Evolutionary conservation across 2,797 vertebrate genomes (phyloP), one percentile per base, ranked within the genome.

Genomic region (Hyperoplus immaculatus): DNA sequence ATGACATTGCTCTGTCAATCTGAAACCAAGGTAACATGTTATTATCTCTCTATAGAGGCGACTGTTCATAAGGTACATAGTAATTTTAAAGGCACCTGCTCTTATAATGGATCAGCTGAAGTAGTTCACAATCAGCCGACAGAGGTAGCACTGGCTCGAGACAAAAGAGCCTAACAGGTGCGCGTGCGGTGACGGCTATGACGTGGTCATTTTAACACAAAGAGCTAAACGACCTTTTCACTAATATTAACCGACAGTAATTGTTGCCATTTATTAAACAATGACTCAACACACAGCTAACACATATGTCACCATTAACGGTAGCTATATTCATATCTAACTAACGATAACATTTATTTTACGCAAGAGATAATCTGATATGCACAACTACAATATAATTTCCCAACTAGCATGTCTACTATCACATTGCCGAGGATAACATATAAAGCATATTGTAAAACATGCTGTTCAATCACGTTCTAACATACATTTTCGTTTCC

Each of bases 91-190:
- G n/a, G 39, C 4, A 51, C 0, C 2, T 43, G 1, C 21, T n/a
- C 4, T 21, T 5, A 18, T n/a, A 8, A 11, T 13, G 4, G 9
- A 50, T 6, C 0, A 14, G 13, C 18, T 38, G 0, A 43, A 8
- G 11, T 2, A 46, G 41, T n/a, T 11, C 8, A 43, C 60, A 53
- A 5, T 8, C 6, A 15, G 14, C 49, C 57, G 9, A 5, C 39
- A 56, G 59, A 69, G 70, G 63, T 36, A 49, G 36, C 38, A 4
- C 1, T 10, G 59, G 60, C 47, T 38, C 60, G 29, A 80, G 54
- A 88, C 82, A 88, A 88, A 88, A 69, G 75, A 84, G 6, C 63
- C 13, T 46, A 83, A 81, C 86, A 87, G 82, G 78, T 73, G 76
- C 39, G 38, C 15, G 1, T 6, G 1, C 15, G 65, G 50, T 36